Evolutionary conservation across 2,797 vertebrate species (phyloP).

Genomic region (Eidolon dupreanum): DNA sequence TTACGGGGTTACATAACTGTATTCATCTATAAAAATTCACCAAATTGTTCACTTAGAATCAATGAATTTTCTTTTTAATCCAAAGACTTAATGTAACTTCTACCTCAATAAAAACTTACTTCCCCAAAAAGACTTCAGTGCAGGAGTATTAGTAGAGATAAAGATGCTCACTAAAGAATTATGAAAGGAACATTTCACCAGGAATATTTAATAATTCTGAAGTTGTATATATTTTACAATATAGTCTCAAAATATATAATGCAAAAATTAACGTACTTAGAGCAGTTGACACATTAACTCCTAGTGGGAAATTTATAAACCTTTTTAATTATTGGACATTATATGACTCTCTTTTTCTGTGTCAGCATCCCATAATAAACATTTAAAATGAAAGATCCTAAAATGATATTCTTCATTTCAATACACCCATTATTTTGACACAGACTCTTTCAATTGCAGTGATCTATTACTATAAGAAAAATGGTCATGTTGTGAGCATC

Average conservation of each 20-base stretch:
- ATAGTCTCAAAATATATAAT: neutral
- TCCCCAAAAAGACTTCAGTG: neutral
- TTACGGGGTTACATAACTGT: neutral
- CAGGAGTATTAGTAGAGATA: neutral
- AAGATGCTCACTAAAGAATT: neutral
- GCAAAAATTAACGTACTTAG: neutral
- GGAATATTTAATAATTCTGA: constrained; percentile 25
- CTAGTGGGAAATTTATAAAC: neutral
- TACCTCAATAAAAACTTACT: neutral
- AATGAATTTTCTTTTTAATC: neutral
- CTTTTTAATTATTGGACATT: constrained; percentile 4
- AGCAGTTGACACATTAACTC: neutral
- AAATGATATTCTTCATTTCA: constrained; percentile 45
- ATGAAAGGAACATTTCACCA: neutral
- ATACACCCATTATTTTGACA: constrained; percentile 47
- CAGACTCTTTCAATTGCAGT: neutral
- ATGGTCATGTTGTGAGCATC: neutral
- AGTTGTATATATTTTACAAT: neutral
- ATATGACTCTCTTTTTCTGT: neutral
- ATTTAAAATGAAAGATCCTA: constrained; percentile 34
- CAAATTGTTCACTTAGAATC: neutral
- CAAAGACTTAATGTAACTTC: neutral
- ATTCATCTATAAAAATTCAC: neutral
- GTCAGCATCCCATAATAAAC: constrained; percentile 6
- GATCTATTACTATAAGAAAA: constrained; percentile 55